Conservation (phyloP, 2,113 vertebrate species). For the Rhinolophus sinicus region DNA sequence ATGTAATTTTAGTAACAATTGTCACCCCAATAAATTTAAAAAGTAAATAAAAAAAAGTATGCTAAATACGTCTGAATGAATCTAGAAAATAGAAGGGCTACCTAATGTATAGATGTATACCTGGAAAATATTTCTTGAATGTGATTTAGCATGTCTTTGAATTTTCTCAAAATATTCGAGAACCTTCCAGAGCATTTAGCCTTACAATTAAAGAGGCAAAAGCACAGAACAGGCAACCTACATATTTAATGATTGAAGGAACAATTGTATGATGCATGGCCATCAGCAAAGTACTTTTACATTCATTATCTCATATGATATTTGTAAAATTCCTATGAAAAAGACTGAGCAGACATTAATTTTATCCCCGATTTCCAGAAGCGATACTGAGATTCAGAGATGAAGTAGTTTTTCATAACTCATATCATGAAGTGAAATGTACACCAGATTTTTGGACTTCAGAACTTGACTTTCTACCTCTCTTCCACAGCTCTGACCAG, state of each 20-base stretch:
- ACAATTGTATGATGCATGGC: neutral
- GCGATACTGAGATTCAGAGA: neutral
- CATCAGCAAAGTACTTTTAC: neutral
- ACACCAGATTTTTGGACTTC: neutral
- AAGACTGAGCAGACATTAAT: neutral
- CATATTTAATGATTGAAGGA: neutral
- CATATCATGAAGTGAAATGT: neutral
- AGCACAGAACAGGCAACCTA: neutral
- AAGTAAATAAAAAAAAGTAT: too few relatives aligned
- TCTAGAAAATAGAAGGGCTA: neutral
- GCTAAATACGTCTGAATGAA: neutral
- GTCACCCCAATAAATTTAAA: too few relatives aligned
- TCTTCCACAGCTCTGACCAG: neutral
- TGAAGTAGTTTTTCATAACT: neutral
- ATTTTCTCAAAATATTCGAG: neutral
- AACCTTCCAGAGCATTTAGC: neutral
- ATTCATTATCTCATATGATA: neutral
- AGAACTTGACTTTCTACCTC: neutral
- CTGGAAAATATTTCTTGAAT: neutral
- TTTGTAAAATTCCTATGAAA: neutral
- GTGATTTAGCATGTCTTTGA: neutral
- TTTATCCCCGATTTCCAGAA: neutral
- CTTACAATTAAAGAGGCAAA: neutral
- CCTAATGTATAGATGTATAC: neutral
- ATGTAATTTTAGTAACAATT: too few relatives aligned